Base-by-base conservation (phyloP, 2,113 vertebrate genomes). In the Macquaria australasica region DNA sequence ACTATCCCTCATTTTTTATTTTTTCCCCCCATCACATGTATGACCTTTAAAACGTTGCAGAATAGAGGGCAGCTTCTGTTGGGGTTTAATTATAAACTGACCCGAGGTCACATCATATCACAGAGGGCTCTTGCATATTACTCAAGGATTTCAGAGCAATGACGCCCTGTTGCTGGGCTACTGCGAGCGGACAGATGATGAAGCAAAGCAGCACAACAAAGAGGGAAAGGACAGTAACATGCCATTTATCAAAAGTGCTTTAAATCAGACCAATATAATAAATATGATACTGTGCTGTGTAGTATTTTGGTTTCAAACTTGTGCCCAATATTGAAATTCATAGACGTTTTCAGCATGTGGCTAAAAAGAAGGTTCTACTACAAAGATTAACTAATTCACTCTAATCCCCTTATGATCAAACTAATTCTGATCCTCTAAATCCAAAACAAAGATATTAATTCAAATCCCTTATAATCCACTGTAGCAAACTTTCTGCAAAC, bases 1-100 rank as follows among this genome's bases (percentile, higher is more conserved):
- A 23, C 75, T 21, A 51, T 75, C 41, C 45, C 3, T 51, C 20
- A 53, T 59, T 73, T 72, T 68, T 55, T 53, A 39, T 48, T 73
- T 60, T 5, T 23, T 16, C 18, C 23, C 73, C 56, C 2, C 50
- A 51, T 91, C 74, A 69, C 84, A 72, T 77, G 78, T 28, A 45
- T 69, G 89, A 92, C 93, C 89, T 94, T 93, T 91, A 79, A 84
- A 92, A 50, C 12, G 18, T 63, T 83, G 60, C 82, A 73, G 75
- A 78, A 73, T 74, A 76, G 77, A 88, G 86, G 83, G 83, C 89
- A 75, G 88, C 85, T 81, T 87, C 82, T 87, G 83, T 86, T 90
- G 79, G 21, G 85, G 72, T 90, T 90, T 91, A 91, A 93, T 93
- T 90, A 94, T 85, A 88, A 89, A 80, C 73, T 82, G 88, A 88